Evolutionary conservation across 2,113 vertebrate genomes (phyloP).

Genomic region (Tupaia tana): DNA sequence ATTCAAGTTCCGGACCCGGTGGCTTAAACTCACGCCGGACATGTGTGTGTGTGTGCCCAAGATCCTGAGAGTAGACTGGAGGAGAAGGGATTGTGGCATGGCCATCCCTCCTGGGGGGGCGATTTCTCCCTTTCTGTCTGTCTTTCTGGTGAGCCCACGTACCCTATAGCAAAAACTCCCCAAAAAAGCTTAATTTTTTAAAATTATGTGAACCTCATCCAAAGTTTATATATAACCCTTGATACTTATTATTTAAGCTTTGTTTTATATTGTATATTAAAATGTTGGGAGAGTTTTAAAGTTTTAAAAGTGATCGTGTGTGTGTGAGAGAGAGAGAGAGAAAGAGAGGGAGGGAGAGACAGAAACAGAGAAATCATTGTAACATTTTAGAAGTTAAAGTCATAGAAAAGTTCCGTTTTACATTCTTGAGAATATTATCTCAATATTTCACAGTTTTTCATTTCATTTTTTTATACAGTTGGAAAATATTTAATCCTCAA

Average conservation of each 20-base stretch:
- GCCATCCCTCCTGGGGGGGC: too few species aligned
- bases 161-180: too few species aligned
- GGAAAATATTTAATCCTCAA: constrained; percentile 86
- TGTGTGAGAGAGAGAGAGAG: not conserved
- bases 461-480: constrained; percentile 81
- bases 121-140: too few species aligned
- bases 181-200: constrained; percentile 41
- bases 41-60: too few species aligned
- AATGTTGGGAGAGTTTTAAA: constrained; percentile 8
- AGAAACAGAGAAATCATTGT: not conserved
- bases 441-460: constrained; percentile 13
- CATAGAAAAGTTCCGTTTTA: not conserved
- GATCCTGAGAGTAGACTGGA: too few species aligned
- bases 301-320: not conserved
- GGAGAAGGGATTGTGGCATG: too few species aligned
- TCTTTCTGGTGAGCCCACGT: too few species aligned
- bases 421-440: constrained; percentile 46
- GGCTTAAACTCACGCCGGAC: too few species aligned
- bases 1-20: too few species aligned
- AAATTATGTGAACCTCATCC: constrained; percentile 38
- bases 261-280: not conserved
- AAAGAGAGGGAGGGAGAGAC: not conserved
- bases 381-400: constrained; percentile 27
- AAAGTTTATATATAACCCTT: constrained; percentile 38
- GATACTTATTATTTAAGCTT: constrained; percentile 8